Evolutionary conservation across 2,888 invertebrate genomes (phyloP), one percentile per base, ranked within the genome.

Genomic region (Lepetodrilus schrolli): DNA sequence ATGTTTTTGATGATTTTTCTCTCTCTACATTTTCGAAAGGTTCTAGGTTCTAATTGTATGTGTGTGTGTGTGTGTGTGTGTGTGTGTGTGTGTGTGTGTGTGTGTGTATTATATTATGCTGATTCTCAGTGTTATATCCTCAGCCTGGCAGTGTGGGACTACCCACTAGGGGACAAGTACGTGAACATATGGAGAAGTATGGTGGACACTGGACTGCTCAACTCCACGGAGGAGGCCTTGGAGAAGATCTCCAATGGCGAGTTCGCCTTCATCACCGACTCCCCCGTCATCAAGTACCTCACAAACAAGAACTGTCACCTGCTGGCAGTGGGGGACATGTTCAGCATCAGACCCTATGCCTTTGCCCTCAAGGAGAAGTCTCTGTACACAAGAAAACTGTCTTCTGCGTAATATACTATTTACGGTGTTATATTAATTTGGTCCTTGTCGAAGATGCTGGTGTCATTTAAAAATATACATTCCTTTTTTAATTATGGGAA

Each of bases 141-240:
- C 17, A 76, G 76, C 51, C 75, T 80, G 68, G 83, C 85, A 1
- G 85, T 85, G 0, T 86, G 86, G 86, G 82, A 97, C 83, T 97
- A 97, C 89, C 97, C 97, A 0, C 95, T 97, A 78, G 94, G 95
- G 79, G 96, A 97, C 87, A 96, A 96, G 72, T 97, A 95, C 84
- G 96, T 95, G 0, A 95, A 96, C 82, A 96, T 97, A 77, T 91
- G 96, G 8, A 91, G 95, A 20, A 95, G 96, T 13, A 96, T 97
- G 58, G 94, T 95, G 78, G 93, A 94, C 77, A 95, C 95, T 0
- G 94, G 93, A 21, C 94, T 96, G 0, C 94, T 96, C 0, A 88
- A 91, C 1, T 93, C 93, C 78, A 94, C 94, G 0, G 91, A 92
- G 13, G 94, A 94, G 74, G 97, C 96, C 0, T 95, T 96, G 85